These are phyloP conservation scores for Caenorhabditis plicata DNA, from an alignment of 2,888 invertebrate genomes.

Conservation along the genomic window DNA sequence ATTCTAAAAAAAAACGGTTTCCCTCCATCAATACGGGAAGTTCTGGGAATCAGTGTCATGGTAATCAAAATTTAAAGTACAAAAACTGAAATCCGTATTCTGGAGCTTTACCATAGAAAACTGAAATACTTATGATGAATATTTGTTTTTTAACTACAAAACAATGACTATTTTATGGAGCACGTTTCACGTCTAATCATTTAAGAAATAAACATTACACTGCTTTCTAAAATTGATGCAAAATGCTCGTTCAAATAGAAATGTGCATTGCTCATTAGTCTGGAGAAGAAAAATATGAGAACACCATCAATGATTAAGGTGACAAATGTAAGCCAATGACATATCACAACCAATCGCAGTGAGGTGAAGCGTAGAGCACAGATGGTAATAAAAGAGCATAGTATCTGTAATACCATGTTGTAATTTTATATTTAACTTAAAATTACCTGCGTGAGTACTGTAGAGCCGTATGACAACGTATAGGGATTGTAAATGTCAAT, in stretches of 20 bases:
- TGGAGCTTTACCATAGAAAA: too few relatives aligned
- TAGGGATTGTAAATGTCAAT: conserved; percentile 14
- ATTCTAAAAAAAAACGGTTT: too few relatives aligned
- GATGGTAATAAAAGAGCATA: conserved; percentile 8
- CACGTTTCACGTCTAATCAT: too few relatives aligned
- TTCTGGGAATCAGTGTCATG: too few relatives aligned
- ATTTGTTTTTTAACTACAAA: too few relatives aligned
- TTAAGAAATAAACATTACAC: too few relatives aligned
- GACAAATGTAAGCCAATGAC: conserved; percentile 16
- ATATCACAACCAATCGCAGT: conserved; percentile 7
- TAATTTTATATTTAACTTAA: not conserved
- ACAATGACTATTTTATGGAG: too few relatives aligned
- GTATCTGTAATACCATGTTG: not conserved
- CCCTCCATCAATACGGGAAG: too few relatives aligned
- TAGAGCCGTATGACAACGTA: conserved; percentile 8
- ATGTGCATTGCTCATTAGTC: conserved; percentile 17
- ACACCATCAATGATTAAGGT: conserved; percentile 21
- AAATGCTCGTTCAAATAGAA: conserved; percentile 12
- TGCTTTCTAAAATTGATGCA: conserved; percentile 2
- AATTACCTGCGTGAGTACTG: conserved; percentile 18
- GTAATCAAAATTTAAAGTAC: too few relatives aligned
- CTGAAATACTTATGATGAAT: too few relatives aligned
- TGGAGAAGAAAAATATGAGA: conserved; percentile 22
- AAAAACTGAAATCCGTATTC: too few relatives aligned
- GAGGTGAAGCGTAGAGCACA: conserved; percentile 5